A percentile compares a stretch with the other conserved stretches of the same genome.
These are phyloP conservation scores for Limnodromus scolopaceus DNA, from an alignment of 2,797 vertebrate genomes.

Conservation along the genomic window DNA sequence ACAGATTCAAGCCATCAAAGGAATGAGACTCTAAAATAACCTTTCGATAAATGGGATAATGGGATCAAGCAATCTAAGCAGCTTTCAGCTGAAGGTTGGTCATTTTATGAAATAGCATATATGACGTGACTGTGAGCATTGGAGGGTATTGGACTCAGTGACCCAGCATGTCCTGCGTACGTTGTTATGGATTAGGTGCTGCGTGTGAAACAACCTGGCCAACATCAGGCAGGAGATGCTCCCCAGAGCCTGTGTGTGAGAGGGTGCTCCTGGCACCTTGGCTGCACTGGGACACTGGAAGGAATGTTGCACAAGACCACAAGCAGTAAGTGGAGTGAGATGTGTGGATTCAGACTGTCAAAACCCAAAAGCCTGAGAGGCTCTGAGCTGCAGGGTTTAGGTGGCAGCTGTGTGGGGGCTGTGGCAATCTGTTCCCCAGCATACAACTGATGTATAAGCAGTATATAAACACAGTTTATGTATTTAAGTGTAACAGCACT, in stretches of 20 bases:
- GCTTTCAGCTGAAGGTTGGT: constrained; percentile 20
- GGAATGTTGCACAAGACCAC: background rate
- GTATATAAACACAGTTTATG: constrained; percentile 24
- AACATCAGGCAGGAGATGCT: background rate
- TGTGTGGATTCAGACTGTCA: background rate
- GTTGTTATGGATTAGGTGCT: background rate
- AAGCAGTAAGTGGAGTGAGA: fast-evolving
- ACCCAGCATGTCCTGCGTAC: fast-evolving
- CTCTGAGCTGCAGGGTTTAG: background rate
- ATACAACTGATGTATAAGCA: constrained; percentile 11
- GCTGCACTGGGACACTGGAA: fast-evolving
- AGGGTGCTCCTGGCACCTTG: background rate
- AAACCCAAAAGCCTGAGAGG: background rate
- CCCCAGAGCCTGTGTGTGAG: fast-evolving
- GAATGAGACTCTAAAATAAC: constrained; percentile 48
- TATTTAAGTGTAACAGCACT: constrained; percentile 31
- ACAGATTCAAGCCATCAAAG: constrained; percentile 40
- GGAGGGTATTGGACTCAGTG: background rate
- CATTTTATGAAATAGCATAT: background rate
- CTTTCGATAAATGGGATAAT: constrained; percentile 32
- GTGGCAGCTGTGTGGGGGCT: constrained; percentile 55
- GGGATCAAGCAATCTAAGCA: constrained; percentile 50
- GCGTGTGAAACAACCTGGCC: background rate
- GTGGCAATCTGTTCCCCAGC: constrained; percentile 43
- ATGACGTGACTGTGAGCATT: background rate